Evolutionary conservation across 2,113 vertebrate genomes (phyloP), one percentile per base, ranked within the genome.

Genomic region (Tauraco erythrolophus): DNA sequence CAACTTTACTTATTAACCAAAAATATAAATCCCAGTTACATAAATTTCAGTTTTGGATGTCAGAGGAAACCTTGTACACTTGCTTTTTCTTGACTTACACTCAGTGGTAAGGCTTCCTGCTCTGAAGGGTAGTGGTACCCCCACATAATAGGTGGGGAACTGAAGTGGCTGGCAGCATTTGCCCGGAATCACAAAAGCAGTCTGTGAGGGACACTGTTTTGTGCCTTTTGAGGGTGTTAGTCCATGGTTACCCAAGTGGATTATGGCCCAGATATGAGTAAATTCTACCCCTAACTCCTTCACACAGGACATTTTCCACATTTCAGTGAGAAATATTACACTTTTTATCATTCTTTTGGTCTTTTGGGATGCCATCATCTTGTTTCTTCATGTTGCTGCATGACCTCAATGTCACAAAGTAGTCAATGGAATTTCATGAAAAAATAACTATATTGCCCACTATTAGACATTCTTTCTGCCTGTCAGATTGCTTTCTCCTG

Each of bases 81-180:
- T 51, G 7, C 13, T 90, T 72, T 80, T 92, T 28, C 10, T 37
- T 64, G 6, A 17, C 10, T 39, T 54, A 14, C 2, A 54, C 6
- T 48, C 19, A 41, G 28, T 3, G 14, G 7, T 16, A 58, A 80
- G 15, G 6, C 37, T 68, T 92, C 22, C 21, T 83, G 16, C 30
- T 35, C 9, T 79, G 14, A 62, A 60, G 7, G 8, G 3, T 8
- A 33, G 8, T 21, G 14, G 13, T 39, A 23, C 8, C 0, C 0
- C 45, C 27, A 41, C 24, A 23, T 46, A 13, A 30, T 2, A 56
- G 46, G 33, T 19, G 37, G 31, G 39, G 11, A 79, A 17, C 10
- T 58, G 30, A 92, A 62, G 39, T 22, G 28, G 3, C 27, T 62
- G 16, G 6, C n/a, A 77, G 28, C 13, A 30, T 39, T 69, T 69